These are phyloP conservation scores for Labeo rohita DNA, from an alignment of 2,113 vertebrate genomes.

Conservation along the genomic window DNA sequence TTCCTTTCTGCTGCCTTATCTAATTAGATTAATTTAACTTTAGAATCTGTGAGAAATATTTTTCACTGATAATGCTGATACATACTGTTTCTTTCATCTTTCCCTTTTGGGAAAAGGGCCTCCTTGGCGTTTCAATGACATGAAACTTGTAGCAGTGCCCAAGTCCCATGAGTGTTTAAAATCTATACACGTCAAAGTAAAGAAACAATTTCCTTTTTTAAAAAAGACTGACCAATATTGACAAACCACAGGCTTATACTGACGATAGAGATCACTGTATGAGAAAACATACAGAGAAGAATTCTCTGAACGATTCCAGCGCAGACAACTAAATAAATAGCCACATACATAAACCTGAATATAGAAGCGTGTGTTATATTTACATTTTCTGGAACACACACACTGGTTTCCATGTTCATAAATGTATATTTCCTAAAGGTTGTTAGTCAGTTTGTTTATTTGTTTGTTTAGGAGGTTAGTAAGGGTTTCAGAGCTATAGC, in stretches of 20 bases:
- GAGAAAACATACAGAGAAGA: too few species aligned
- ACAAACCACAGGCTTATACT: neutral
- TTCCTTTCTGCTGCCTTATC: constrained; percentile 5
- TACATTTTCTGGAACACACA: too few species aligned
- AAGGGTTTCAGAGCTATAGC: too few species aligned
- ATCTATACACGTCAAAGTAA: constrained; percentile 72
- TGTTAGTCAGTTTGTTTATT: too few species aligned
- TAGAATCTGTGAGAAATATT: constrained; percentile 25
- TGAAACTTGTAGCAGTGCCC: constrained; percentile 65
- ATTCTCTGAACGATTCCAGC: too few species aligned
- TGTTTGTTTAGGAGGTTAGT: too few species aligned
- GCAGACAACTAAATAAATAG: too few species aligned
- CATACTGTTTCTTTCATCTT: constrained; percentile 73
- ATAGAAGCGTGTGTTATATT: too few species aligned
- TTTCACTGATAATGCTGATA: constrained; percentile 69
- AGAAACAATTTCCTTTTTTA: constrained; percentile 66
- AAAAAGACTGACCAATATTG: neutral
- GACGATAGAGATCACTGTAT: too few species aligned
- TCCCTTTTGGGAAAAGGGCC: constrained; percentile 58
- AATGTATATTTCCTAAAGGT: too few species aligned
- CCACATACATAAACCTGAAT: too few species aligned
- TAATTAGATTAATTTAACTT: constrained; percentile 51
- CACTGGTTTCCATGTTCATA: too few species aligned
- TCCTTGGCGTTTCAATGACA: constrained; percentile 69
- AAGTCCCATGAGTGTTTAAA: constrained; percentile 64